Evolutionary conservation across 2,888 invertebrate species (phyloP).

Genomic region (Pteria penguin): DNA sequence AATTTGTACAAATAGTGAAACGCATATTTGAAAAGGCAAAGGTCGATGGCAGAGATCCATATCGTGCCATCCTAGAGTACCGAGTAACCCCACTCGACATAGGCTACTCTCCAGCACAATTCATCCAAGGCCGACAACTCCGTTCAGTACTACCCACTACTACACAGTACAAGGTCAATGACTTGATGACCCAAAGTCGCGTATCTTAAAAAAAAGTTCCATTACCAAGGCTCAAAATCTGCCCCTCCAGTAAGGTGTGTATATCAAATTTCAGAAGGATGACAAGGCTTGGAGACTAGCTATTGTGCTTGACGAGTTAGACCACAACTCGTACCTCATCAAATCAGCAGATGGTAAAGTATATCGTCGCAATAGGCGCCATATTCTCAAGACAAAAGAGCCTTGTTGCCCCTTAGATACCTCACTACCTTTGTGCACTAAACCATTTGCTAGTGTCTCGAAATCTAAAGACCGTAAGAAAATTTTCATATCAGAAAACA

Average conservation of each 20-base stretch:
- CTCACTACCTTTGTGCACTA: neutral
- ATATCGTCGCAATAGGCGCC: conserved; percentile 21
- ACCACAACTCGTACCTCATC: neutral
- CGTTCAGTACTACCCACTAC: conserved; percentile 12
- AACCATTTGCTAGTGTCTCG: too few relatives aligned
- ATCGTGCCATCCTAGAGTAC: conserved; percentile 26
- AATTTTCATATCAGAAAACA: too few relatives aligned
- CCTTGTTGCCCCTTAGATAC: neutral
- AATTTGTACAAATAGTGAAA: conserved; percentile 29
- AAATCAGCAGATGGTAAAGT: conserved; percentile 7
- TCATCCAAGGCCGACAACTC: neutral
- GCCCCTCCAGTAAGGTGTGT: neutral
- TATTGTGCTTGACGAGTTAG: neutral
- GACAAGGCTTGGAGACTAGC: conserved; percentile 14
- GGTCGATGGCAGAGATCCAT: conserved; percentile 18
- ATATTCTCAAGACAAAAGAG: conserved; percentile 24
- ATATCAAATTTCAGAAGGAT: conserved; percentile 9
- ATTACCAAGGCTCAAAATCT: neutral
- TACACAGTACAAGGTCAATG: too few relatives aligned
- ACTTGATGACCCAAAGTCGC: too few relatives aligned
- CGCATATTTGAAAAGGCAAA: too few relatives aligned
- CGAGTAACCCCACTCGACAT: conserved; percentile 9
- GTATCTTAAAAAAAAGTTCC: neutral
- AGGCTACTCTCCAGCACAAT: conserved; percentile 17
- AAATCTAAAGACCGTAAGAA: too few relatives aligned